Base-by-base conservation (phyloP, 2,888 invertebrate species). In the Dasypogon diadema region DNA sequence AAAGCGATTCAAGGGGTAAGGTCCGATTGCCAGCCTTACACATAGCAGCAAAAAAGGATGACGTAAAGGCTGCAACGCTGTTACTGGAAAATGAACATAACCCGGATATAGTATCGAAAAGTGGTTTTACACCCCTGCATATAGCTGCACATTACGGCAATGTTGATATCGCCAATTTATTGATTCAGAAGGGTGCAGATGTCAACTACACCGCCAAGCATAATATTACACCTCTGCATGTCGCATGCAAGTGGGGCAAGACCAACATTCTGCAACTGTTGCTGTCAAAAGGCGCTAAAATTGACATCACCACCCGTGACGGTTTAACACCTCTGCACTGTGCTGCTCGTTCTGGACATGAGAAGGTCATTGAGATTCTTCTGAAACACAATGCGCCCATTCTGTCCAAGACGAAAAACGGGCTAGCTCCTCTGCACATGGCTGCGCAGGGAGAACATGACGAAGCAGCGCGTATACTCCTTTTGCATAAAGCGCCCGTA, bases 101-200 rank as follows among this genome's bases (percentile, higher is more conserved):
- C 86, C 97, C 98, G 0, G 98, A 99, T 86, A 95, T 97, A 2
- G 96, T 97, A 76, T 97, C 97, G 1, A 98, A 98, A 87, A 97
- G 96, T 78, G 98, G 98, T 24, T 99, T 99, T 87, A 99, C 99
- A 0, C 98, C 99, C 0, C 90, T 99, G 30, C 99, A 99, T 87
- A 99, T 99, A 81, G 97, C 98, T 18, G 94, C 99, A 2, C 99
- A 99, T 88, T 99, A 99, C 86, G 98, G 99, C 73, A 99, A 99
- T 87, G 95, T 95, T 79, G 95, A 95, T 81, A 96, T 98, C 78
- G 98, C 96, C 2, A 91, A 91, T 78, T 89, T 99, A 74, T 88
- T 99, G 60, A 90, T 98, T 70, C 92, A 95, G 77, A 92, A 93
- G 81, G 96, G 96, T 30, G 99, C 99, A 0, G 96, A 99, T 87